phyloP scores from a whole-genome alignment of 2,797 vertebrate genomes.

The Tokudaia tokunoshimensis region DNA sequence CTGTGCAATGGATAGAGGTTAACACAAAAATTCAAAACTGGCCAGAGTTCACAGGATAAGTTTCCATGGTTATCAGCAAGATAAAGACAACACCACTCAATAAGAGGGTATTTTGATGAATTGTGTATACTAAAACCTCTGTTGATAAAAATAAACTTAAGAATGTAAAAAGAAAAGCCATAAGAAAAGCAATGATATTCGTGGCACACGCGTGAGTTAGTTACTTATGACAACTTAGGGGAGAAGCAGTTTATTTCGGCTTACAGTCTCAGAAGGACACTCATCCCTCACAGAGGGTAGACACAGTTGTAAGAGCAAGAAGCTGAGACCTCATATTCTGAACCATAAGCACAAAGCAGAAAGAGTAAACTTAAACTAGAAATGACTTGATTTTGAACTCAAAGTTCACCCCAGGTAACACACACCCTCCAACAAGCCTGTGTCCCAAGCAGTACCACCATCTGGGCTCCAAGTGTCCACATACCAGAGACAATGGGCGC shows the following conservation, averaged over 20 bases:
- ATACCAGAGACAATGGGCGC: not conserved
- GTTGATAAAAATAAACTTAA: not conserved
- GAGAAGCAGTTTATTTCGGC: not conserved
- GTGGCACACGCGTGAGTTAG: not conserved
- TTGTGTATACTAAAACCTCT: not conserved
- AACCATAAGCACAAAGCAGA: not conserved
- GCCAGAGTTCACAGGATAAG: not conserved
- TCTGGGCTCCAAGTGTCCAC: not conserved
- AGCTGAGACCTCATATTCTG: not conserved
- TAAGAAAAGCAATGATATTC: not conserved
- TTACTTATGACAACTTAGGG: not conserved
- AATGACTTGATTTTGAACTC: not conserved
- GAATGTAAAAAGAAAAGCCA: not conserved
- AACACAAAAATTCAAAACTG: not conserved
- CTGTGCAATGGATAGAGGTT: not conserved
- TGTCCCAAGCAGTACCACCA: not conserved
- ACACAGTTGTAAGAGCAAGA: too few relatives aligned
- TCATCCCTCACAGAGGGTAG: not conserved
- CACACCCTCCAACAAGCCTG: not conserved
- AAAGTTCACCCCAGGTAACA: not conserved
- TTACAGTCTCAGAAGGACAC: not conserved
- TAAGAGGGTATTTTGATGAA: not conserved
- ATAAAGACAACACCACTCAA: not conserved
- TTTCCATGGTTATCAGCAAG: not conserved
- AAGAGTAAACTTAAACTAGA: not conserved